Percentiles rank a stretch among this genome's conserved stretches.
Evolutionary conservation across 1,140 invertebrate species (phyloP).

Genomic region (Cydia pomonella): DNA sequence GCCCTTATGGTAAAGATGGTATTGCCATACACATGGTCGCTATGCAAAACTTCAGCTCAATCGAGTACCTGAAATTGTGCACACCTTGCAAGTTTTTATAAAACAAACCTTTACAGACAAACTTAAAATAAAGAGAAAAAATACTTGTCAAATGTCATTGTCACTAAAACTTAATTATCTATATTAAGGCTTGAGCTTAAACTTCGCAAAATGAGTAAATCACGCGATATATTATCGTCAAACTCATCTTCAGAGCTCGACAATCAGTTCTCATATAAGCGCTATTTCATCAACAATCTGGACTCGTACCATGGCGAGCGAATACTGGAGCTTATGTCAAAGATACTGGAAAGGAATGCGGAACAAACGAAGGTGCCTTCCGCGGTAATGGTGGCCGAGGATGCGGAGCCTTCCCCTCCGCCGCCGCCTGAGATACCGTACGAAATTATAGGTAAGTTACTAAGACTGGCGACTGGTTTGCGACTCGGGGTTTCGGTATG

Average conservation of each 20-base stretch:
- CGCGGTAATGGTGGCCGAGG: constrained; percentile 53
- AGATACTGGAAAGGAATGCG: constrained; percentile 56
- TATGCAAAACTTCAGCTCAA: too few species aligned
- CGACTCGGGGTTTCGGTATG: too few species aligned
- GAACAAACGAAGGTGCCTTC: constrained; percentile 48
- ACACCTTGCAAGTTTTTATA: too few species aligned
- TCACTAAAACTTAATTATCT: neutral
- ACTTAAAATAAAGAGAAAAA: too few species aligned
- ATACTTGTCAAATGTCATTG: neutral
- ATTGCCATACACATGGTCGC: too few species aligned
- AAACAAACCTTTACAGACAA: too few species aligned
- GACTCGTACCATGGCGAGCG: constrained; percentile 69
- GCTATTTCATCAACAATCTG: constrained; percentile 72
- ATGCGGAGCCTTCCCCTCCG: constrained; percentile 43
- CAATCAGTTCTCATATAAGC: constrained; percentile 59
- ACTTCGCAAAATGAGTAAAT: neutral
- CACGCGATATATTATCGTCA: constrained; percentile 51
- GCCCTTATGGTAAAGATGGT: too few species aligned
- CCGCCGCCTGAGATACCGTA: constrained; percentile 54
- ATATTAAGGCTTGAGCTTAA: neutral
- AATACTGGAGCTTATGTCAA: constrained; percentile 59
- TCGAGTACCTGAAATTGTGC: too few species aligned
- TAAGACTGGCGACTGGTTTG: too few species aligned
- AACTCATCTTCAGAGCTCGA: constrained; percentile 47
- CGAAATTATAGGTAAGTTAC: constrained; percentile 65